Conservation (phyloP, 2,888 invertebrate genomes). For the Clistopyga incitator region DNA sequence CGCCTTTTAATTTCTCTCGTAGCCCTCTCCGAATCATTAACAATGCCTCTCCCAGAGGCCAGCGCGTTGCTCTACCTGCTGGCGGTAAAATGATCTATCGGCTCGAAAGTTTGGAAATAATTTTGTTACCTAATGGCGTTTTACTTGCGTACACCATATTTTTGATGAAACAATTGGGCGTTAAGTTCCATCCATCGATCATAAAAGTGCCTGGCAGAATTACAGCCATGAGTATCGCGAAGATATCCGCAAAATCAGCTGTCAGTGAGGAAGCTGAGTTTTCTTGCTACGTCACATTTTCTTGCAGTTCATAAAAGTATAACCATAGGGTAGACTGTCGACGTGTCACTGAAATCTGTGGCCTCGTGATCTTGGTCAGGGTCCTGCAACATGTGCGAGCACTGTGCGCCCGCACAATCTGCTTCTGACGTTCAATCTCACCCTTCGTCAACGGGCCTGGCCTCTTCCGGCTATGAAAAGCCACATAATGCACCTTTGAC, state of each 20-base stretch:
- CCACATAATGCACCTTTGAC: conserved; percentile 19
- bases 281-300: not conserved
- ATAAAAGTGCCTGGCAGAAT: not conserved
- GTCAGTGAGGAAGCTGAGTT: not conserved
- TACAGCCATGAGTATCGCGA: not conserved
- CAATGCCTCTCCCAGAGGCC: conserved; percentile 54
- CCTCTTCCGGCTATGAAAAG: conserved; percentile 7
- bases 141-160: not conserved
- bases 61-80: conserved; percentile 49
- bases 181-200: not conserved
- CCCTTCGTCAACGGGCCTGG: conserved; percentile 50
- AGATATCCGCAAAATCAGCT: not conserved
- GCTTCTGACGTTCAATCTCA: conserved; percentile 73
- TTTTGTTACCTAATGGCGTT: conserved; percentile 54
- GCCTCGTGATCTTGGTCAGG: conserved; percentile 51
- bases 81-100: conserved; percentile 65
- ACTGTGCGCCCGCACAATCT: conserved; percentile 79
- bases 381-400: conserved; percentile 73
- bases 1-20: conserved; percentile 77
- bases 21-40: conserved; percentile 61
- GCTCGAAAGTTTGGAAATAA: conserved; percentile 73
- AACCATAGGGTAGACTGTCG: conserved; percentile 32
- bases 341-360: conserved; percentile 65
- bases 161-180: conserved; percentile 18
- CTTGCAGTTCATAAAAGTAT: conserved; percentile 6